Evolutionary conservation across 2,797 vertebrate species (phyloP), one percentile per base, ranked within the genome.

Genomic region (Paedocypris micromegethes): DNA sequence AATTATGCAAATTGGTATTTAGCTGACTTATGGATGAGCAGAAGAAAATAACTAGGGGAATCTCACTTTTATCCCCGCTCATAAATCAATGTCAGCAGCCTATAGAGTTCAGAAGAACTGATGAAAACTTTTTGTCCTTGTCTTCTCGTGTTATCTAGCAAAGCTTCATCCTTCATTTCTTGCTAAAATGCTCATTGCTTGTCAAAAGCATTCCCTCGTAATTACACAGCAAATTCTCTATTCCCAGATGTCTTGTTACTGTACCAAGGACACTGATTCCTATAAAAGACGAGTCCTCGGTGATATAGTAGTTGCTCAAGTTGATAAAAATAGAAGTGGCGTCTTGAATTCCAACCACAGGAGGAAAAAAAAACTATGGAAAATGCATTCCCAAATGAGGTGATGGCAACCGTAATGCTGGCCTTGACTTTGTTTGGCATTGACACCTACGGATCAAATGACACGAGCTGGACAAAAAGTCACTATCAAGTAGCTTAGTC

Each of bases 41-140:
- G 23, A 23, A 23, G 6, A 53, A 39, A 44, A 45, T 64, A 66
- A 58, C 52, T 69, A 47, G 3, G 9, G 58, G 62, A 70, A 58
- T 76, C 68, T 66, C 5, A n/a, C 72, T 60, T 76, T 54, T 50
- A 45, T 73, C 74, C 5, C 53, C 65, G 38, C 52, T 53, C 5
- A 63, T 67, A 75, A 79, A 87, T 89, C 87, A 74, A 88, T 87
- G 84, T 47, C 23, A 77, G 81, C 85, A 80, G 74, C 77, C 79
- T 68, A 77, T 77, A 83, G 75, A 86, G 78, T 80, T 75, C 83
- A 77, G 83, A 80, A 80, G 78, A 75, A 84, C 79, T 6, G 58
- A 72, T 75, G 40, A 61, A 73, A 78, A 54, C 7, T 54, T 76
- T 46, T 57, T 82, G 83, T 84, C 71, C 76, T 78, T 59, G 69